Evolutionary conservation across 2,888 invertebrate species (phyloP), one percentile per base, ranked within the genome.

Genomic region (Tenthredo notha): DNA sequence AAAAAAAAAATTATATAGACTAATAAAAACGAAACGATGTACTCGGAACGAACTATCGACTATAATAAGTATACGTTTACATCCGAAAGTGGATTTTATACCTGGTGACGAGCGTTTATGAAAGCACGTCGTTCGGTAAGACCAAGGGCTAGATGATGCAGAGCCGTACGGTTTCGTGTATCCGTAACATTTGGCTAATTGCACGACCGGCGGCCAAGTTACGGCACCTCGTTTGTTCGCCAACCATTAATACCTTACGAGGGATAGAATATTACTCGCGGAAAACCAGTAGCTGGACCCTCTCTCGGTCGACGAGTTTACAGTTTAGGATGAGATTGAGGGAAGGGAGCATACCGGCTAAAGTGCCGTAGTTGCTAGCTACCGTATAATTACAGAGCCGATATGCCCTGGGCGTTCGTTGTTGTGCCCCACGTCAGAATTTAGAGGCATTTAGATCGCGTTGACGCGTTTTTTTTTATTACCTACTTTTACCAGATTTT

Each of bases 321-420:
- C 92, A 91, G 90, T 92, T 92, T 90, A 87, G 89, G 89, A 88
- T 87, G 90, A 90, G 90, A 89, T 89, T 87, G 88, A 83, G 83
- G 86, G 87, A 86, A 87, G 84, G 47, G 78, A 87, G 86, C 85
- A 87, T 86, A 84, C 87, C 89, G 88, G 58, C 83, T 72, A 78
- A 84, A 86, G 86, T 87, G 83, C 86, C 85, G 87, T 87, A 87
- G 88, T 88, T 87, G 87, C 89, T 90, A 90, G 92, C 93, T 93
- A 93, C 93, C 92, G 92, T 93, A 93, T 93, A 93, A 93, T 93
- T 93, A 93, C 90, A 88, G 83, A 67, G 47, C 50, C 83, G 67
- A 83, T 25, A 80, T 67, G 83, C 83, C 83, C 25, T 40, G 67
- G 83, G 67, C 83, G 40, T 61, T 80, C n/a, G 47, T 77, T 54